These are phyloP conservation scores for Rotaria magnacalcarata DNA, from an alignment of 2,888 invertebrate genomes.

Conservation along the genomic window DNA sequence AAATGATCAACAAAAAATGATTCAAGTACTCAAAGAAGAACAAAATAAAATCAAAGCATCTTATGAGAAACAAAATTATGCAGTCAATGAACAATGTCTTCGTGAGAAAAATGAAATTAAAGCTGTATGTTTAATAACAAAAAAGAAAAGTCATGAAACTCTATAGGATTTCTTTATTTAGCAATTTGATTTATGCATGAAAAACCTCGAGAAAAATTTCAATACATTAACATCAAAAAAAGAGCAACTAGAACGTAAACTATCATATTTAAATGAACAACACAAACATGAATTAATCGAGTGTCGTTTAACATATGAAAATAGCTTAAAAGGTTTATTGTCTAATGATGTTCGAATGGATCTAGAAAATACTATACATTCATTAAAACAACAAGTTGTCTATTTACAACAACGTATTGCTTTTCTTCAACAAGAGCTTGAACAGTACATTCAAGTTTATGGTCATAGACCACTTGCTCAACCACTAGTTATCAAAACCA, in stretches of 20 bases:
- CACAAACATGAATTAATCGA: constrained; percentile 34
- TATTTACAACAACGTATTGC: constrained; percentile 38
- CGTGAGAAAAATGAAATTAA: constrained; percentile 17
- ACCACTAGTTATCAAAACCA: not conserved
- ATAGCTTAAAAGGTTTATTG: constrained; percentile 18
- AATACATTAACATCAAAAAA: constrained; percentile 32
- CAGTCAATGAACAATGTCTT: constrained; percentile 4
- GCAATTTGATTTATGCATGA: constrained; percentile 36
- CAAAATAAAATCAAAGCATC: not conserved
- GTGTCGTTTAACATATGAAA: constrained; percentile 33
- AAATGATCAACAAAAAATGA: constrained; percentile 33
- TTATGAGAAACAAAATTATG: not conserved
- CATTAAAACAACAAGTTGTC: constrained; percentile 23
- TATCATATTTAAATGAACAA: constrained; percentile 31
- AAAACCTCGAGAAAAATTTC: constrained; percentile 24
- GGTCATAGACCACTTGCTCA: not conserved
- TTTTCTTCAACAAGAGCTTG: constrained; percentile 31
- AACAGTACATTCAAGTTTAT: not conserved
- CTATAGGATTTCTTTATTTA: not conserved
- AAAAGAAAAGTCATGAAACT: too few species aligned
- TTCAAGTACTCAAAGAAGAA: constrained; percentile 31
- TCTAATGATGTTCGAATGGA: constrained; percentile 30
- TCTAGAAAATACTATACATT: constrained; percentile 34
- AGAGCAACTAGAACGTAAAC: constrained; percentile 24
- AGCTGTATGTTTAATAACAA: not conserved